Evolutionary conservation across 2,888 invertebrate species (phyloP).

Genomic region (Lamellibrachia satsuma): DNA sequence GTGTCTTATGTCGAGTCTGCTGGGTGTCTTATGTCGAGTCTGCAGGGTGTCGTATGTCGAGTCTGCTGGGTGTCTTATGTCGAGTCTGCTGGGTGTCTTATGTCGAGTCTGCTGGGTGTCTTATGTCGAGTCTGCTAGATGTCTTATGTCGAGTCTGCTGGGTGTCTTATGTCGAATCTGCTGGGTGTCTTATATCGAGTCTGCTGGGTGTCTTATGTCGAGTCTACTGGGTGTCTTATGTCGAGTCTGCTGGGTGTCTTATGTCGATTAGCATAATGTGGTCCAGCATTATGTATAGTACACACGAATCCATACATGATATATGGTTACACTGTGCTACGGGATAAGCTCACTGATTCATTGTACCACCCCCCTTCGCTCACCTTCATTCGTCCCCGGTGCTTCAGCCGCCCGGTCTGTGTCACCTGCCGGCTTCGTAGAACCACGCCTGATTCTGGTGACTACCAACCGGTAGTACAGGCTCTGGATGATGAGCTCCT

Average conservation of each 20-base stretch:
- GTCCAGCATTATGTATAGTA: background rate
- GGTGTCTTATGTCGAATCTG: too few species aligned
- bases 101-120: too few species aligned
- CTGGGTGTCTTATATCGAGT: too few species aligned
- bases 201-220: too few species aligned
- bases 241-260: background rate
- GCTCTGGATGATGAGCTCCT: conserved; percentile 42
- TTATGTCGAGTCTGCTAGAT: too few species aligned
- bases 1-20: too few species aligned
- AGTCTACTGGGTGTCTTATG: too few species aligned
- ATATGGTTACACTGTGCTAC: background rate
- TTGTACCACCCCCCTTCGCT: background rate
- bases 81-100: too few species aligned
- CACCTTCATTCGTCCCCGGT: background rate
- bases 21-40: too few species aligned
- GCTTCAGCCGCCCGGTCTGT: background rate
- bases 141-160: too few species aligned
- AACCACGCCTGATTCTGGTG: conserved; percentile 34
- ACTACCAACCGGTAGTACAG: conserved; percentile 42
- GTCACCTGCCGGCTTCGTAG: background rate
- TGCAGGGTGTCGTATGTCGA: too few species aligned
- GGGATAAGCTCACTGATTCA: background rate
- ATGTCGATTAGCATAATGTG: background rate
- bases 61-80: too few species aligned
- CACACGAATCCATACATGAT: background rate